phyloP scores from a whole-genome alignment of 2,113 vertebrate genomes.

The Thryonomys swinderianus region DNA sequence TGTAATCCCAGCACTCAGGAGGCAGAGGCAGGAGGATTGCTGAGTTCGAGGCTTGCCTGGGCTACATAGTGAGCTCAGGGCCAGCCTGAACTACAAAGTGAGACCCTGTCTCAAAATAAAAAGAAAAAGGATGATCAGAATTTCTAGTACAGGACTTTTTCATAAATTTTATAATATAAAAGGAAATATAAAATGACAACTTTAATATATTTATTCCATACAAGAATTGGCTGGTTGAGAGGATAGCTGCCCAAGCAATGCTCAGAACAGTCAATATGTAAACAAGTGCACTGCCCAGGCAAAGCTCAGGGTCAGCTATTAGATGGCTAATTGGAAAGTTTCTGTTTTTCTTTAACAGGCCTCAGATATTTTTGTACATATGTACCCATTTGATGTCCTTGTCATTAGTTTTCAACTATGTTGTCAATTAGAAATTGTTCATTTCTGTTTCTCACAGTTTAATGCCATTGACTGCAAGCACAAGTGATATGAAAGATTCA shows the following conservation, averaged over 20 bases:
- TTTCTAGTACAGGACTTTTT: too few relatives aligned
- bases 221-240: background rate
- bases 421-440: background rate
- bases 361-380: background rate
- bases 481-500: slow-evolving; percentile 45
- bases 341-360: background rate
- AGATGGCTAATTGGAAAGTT: background rate
- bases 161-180: too few relatives aligned
- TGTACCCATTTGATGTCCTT: background rate
- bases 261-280: background rate
- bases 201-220: background rate
- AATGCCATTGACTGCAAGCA: background rate
- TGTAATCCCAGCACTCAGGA: too few relatives aligned
- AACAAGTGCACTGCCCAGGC: background rate
- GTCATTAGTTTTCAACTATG: slow-evolving; percentile 11
- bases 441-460: background rate
- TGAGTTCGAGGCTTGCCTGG: too few relatives aligned
- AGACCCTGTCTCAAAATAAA: too few relatives aligned
- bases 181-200: background rate
- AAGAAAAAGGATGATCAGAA: too few relatives aligned
- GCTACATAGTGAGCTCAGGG: too few relatives aligned
- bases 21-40: too few relatives aligned
- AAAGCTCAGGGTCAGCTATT: background rate
- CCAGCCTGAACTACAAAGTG: too few relatives aligned
- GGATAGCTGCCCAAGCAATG: background rate